Evolutionary conservation across 2,888 invertebrate genomes (phyloP), one percentile per base, ranked within the genome.

Genomic region (Campopleginae sp.): DNA sequence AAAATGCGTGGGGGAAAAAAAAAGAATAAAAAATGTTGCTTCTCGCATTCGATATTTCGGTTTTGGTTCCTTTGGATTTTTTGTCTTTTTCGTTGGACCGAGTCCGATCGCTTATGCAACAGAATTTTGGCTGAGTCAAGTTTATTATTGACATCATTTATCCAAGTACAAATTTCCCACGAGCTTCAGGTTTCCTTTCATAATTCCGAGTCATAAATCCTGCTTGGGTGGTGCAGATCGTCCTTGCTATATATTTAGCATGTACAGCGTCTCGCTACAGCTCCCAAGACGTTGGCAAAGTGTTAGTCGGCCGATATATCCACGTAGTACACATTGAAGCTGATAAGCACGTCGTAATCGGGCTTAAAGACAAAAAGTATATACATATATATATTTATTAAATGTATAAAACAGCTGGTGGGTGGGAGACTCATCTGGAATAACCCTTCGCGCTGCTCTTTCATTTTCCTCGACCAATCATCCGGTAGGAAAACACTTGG

Each of bases 401-500:
- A n/a, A 63, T 44, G 23, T 23, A 38, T 23, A 19, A 17, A 19
- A n/a, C 2, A 23, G 54, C 12, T 10, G 33, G n/a, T 17, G 33
- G 33, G 38, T 0, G 38, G 2, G 14, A 44, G 31, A 63, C 12
- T 66, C 66, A 66, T 77, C 42, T 51, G 31, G 63, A 70, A 76
- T 63, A 63, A 82, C 63, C 44, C 33, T 46, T 44, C 44, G 44
- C 42, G 12, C 46, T 63, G 58, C 70, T 66, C 44, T 76, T 80
- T 38, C 65, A 54, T 75, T 54, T 74, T 61, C 19, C 74, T 61
- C 65, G 63, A 38, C 68, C 66, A 81, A 81, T 84, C 66, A 79
- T 82, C 38, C 54, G 33, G 27, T 65, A 44, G 48, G 58, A 76
- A 81, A 84, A 80, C 72, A 51, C 74, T 65, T 75, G 66, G 63